phyloP scores from a whole-genome alignment of 35 echinoderm and acorn worm genomes.

The Hemicentrotus pulcherrimus region DNA sequence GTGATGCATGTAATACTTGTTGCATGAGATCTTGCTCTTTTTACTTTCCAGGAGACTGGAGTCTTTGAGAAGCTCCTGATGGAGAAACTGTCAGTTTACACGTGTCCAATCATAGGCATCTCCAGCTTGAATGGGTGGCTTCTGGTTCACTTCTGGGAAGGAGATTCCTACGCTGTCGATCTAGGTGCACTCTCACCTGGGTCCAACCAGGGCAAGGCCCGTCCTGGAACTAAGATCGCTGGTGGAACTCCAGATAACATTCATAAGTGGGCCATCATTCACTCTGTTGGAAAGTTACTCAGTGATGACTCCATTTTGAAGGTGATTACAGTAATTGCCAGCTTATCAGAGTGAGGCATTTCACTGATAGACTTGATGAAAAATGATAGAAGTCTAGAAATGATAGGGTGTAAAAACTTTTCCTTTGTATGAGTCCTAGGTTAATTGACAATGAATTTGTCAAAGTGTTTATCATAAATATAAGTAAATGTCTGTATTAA shows the following conservation, averaged over 20 bases:
- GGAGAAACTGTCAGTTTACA: neutral
- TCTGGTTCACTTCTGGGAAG: slow-evolving; percentile 17
- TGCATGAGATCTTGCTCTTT: neutral
- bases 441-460: too few relatives aligned
- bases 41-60: neutral
- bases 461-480: too few relatives aligned
- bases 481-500: too few relatives aligned
- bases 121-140: slow-evolving; percentile 3
- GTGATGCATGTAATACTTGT: too few relatives aligned
- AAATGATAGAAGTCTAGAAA: too few relatives aligned
- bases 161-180: slow-evolving; percentile 10
- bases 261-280: slow-evolving; percentile 35
- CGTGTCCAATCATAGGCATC: neutral
- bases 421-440: too few relatives aligned
- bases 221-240: neutral
- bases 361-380: too few relatives aligned
- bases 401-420: too few relatives aligned
- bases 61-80: neutral
- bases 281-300: neutral
- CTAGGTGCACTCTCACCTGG: neutral
- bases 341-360: neutral
- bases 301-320: slow-evolving; percentile 6
- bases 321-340: neutral
- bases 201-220: neutral
- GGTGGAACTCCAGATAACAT: slow-evolving; percentile 29